phyloP scores from a whole-genome alignment of 2,113 vertebrate species.

The Rhinopomastus cyanomelas region DNA sequence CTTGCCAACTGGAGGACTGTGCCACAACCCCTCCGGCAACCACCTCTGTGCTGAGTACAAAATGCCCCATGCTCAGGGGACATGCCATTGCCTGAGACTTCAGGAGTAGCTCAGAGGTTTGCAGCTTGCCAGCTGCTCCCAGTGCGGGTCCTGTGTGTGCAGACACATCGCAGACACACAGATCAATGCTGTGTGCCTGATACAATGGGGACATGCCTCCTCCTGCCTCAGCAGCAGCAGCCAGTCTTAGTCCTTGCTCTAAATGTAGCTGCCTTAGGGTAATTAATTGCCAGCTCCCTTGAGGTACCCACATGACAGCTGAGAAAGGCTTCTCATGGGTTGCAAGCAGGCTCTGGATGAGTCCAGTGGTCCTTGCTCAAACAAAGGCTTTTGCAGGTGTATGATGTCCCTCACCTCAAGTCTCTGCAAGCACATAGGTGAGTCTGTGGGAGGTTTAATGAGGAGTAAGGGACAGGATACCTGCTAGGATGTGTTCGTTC shows the following conservation, averaged over 20 bases:
- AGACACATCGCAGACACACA: not conserved
- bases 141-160: not conserved
- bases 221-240: not conserved
- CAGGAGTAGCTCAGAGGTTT: not conserved
- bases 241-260: not conserved
- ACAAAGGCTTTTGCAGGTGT: not conserved
- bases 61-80: not conserved
- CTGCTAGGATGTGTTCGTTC: not conserved
- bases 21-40: not conserved
- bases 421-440: not conserved
- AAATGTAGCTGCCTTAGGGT: not conserved
- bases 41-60: not conserved
- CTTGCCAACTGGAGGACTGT: not conserved
- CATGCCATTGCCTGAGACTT: not conserved
- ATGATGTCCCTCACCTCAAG: fast-evolving
- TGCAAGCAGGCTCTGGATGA: not conserved
- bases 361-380: not conserved
- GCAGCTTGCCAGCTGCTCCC: not conserved
- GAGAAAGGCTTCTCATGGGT: not conserved
- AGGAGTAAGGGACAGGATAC: not conserved
- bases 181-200: not conserved
- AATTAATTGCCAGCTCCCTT: not conserved
- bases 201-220: fast-evolving
- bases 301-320: not conserved
- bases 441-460: not conserved